Base-by-base conservation (phyloP, 2,113 vertebrate species). In the Rhea pennata region DNA sequence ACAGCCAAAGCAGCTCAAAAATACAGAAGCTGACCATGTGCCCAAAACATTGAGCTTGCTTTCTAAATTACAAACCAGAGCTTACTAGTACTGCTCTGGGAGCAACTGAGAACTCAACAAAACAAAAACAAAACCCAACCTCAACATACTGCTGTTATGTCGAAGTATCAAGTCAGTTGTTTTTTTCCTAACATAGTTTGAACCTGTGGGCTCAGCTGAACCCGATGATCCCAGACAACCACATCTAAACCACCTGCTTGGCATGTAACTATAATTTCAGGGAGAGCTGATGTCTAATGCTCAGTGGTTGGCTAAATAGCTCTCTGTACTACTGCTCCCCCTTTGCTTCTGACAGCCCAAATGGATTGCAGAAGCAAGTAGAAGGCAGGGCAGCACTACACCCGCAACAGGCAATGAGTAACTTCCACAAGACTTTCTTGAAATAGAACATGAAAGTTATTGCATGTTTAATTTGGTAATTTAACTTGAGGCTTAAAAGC, bases 371-470 rank as follows among this genome's bases (percentile, higher is more conserved):
- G 91, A 77, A 91, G 54, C 12, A 40, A 87, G 40, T 17, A 0
- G 0, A 87, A 23, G 67, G 59, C 92, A 80, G 46, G 65, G 58
- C 7, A 9, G 50, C 22, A 10, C 64, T 83, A 67, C 39, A 87
- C 75, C 70, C 13, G 2, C 81, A 74, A 22, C 10, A 42, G 44
- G n/a, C 54, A 64, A 92, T 95, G 89, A 95, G 67, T 90, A 95
- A 90, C 59, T 88, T 48, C 84, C 81, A 80, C 51, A 80, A 75
- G 77, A 70, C 75, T 48, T 95, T 78, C 56, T 94, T 56, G 46
- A 95, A 92, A 78, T 59, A 74, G 72, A 91, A 89, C 84, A 85
- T 53, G 20, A 74, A 95, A 83, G 56, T 72, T 80, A 77, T 50
- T 89, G 75, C 50, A 84, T 56, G 67, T n/a, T 84, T 95, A 77